Percentiles rank a stretch among this genome's conserved stretches.
phyloP scores from a whole-genome alignment of 2,113 vertebrate species.

The Bambusicola thoracicus region DNA sequence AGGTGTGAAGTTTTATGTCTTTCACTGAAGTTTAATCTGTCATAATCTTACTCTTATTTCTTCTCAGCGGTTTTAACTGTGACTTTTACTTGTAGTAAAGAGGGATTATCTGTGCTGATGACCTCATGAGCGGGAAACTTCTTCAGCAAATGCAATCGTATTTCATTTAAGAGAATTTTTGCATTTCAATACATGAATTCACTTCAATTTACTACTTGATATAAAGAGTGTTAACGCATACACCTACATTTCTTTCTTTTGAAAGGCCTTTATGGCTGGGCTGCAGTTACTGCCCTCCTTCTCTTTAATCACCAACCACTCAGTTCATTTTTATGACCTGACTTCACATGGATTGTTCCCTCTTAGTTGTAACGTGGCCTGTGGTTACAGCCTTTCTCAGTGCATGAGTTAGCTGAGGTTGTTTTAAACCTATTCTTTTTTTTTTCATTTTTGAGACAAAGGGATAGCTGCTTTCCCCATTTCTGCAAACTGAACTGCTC shows the following conservation, averaged over 20 bases:
- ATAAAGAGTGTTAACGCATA: rapidly evolving
- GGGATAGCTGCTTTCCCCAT: background rate
- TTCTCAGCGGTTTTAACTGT: background rate
- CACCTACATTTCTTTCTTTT: background rate
- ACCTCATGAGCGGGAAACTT: background rate
- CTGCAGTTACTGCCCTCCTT: background rate
- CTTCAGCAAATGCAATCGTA: background rate
- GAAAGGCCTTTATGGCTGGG: background rate
- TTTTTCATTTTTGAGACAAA: background rate
- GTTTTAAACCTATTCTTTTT: background rate
- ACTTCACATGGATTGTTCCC: background rate
- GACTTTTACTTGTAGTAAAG: background rate
- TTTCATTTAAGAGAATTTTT: background rate
- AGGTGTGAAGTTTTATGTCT: background rate
- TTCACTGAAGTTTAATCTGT: background rate
- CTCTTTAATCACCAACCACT: background rate
- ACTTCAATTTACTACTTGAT: background rate
- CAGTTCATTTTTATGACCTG: background rate
- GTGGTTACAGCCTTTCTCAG: background rate
- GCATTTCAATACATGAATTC: background rate
- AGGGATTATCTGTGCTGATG: background rate
- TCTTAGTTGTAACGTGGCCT: background rate
- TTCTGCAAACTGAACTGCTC: background rate
- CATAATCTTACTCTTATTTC: background rate
- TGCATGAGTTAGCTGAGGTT: background rate